Percentiles rank a stretch among this genome's conserved stretches.
phyloP scores from a whole-genome alignment of 2,113 vertebrate species.

The Xenopus laevis region DNA sequence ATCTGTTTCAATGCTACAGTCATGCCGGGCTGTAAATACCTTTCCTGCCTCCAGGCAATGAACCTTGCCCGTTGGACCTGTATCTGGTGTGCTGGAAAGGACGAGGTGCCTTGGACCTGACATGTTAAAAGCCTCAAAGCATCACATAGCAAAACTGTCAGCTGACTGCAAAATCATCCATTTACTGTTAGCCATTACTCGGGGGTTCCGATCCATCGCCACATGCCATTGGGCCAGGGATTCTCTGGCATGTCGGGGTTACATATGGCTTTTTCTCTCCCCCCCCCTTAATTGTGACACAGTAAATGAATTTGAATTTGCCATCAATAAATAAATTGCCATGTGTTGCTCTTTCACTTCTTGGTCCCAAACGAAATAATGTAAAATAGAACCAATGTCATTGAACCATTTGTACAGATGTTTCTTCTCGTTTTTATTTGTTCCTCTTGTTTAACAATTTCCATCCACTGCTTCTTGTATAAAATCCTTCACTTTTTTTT shows the following conservation, averaged over 20 bases:
- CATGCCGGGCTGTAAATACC: background rate
- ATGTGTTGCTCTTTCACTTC: constrained; percentile 9
- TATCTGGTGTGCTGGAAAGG: constrained; percentile 20
- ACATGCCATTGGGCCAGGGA: background rate
- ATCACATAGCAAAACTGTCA: constrained; percentile 32
- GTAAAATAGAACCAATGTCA: constrained; percentile 13
- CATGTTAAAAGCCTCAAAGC: constrained; percentile 44
- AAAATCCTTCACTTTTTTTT: constrained; percentile 10
- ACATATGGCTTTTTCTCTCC: too few species aligned
- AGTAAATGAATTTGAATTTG: constrained; percentile 24
- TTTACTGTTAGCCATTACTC: constrained; percentile 5
- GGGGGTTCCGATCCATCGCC: background rate
- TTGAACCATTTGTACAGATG: constrained; percentile 27
- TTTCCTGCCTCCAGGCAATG: constrained; percentile 6
- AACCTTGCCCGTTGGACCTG: background rate
- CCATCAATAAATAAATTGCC: constrained; percentile 20
- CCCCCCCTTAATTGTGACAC: background rate
- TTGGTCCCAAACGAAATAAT: constrained; percentile 19
- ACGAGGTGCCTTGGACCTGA: constrained; percentile 43
- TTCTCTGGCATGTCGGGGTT: too few species aligned
- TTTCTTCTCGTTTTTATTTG: constrained; percentile 2
- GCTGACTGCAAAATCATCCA: constrained; percentile 25
- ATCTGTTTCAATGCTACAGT: background rate
- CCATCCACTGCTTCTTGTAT: constrained; percentile 36
- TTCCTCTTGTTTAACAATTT: constrained; percentile 19